A percentile compares a stretch with the other conserved stretches of the same genome.
Evolutionary conservation across 30 jellyfish, hydroid and myxozoan genomes (phyloP).

Genomic region (Chironex yamaguchii): DNA sequence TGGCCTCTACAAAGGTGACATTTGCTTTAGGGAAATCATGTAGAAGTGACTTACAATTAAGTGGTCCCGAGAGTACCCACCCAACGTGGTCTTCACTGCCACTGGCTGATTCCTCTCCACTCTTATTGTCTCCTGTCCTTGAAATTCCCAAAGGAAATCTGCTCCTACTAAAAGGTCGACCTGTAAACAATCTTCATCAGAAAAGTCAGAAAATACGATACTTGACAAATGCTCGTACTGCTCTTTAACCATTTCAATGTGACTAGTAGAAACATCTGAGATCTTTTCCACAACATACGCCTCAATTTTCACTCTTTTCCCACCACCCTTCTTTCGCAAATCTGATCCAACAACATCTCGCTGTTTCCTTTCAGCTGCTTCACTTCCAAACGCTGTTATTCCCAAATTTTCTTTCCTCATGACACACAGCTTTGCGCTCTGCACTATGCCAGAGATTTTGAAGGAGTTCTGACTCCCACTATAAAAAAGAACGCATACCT

Average conservation of each 20-base stretch:
- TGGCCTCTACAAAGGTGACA: too few species aligned
- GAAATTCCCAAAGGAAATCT: constrained; percentile 28
- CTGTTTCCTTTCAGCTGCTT: neutral
- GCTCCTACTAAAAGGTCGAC: neutral
- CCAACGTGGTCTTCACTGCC: constrained; percentile 18
- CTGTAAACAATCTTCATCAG: neutral
- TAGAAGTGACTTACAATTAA: too few species aligned
- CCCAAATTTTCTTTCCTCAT: constrained; percentile 11
- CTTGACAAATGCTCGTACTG: constrained; percentile 1
- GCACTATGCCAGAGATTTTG: constrained; percentile 14
- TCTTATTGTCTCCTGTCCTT: constrained; percentile 17
- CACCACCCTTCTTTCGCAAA: neutral
- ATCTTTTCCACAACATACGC: constrained; percentile 27
- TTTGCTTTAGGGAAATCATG: too few species aligned
- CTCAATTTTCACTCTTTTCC: constrained; percentile 2
- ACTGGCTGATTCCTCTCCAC: constrained; percentile 43
- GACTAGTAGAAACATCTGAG: neutral
- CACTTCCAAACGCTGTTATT: constrained; percentile 1
- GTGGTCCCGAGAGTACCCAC: constrained; percentile 28
- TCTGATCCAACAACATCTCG: constrained; percentile 3
- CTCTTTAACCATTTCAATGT: neutral
- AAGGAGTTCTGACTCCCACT: constrained; percentile 34
- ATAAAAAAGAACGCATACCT: constrained; percentile 32
- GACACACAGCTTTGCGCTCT: neutral
- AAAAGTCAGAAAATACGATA: constrained; percentile 9